These are phyloP conservation scores for Xestia xanthographa DNA, from an alignment of 2,888 invertebrate genomes.

Conservation along the genomic window DNA sequence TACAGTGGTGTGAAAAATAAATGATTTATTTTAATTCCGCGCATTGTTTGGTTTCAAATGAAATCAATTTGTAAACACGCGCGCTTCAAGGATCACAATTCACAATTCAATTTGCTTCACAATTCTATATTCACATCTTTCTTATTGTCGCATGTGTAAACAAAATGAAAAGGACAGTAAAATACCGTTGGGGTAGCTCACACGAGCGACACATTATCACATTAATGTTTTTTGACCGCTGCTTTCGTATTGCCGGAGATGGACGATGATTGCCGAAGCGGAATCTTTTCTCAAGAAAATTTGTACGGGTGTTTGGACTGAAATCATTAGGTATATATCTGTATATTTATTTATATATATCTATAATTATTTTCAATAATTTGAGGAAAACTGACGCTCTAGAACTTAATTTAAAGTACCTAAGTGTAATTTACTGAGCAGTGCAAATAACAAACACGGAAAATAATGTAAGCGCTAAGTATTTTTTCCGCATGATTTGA, in stretches of 20 bases:
- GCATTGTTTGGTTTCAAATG: background rate
- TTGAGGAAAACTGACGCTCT: background rate
- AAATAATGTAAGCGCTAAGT: background rate
- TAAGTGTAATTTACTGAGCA: background rate
- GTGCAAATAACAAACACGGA: background rate
- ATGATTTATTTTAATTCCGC: constrained; percentile 5
- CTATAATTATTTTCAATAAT: no score
- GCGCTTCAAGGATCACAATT: background rate
- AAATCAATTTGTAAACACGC: background rate
- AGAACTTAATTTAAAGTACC: background rate
- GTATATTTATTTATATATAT: no score
- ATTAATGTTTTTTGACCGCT: background rate
- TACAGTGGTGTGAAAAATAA: background rate
- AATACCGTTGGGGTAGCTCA: background rate
- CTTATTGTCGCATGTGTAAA: background rate
- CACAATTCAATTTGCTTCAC: no score
- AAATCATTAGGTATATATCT: no score
- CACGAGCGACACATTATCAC: background rate
- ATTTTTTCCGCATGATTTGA: background rate
- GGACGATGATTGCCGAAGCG: background rate
- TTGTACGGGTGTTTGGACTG: background rate
- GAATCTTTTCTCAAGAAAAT: background rate
- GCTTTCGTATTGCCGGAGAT: background rate
- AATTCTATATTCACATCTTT: background rate
- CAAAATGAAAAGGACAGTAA: background rate